Conservation (phyloP, 2,888 invertebrate genomes). For the Synergus laeviventris region DNA sequence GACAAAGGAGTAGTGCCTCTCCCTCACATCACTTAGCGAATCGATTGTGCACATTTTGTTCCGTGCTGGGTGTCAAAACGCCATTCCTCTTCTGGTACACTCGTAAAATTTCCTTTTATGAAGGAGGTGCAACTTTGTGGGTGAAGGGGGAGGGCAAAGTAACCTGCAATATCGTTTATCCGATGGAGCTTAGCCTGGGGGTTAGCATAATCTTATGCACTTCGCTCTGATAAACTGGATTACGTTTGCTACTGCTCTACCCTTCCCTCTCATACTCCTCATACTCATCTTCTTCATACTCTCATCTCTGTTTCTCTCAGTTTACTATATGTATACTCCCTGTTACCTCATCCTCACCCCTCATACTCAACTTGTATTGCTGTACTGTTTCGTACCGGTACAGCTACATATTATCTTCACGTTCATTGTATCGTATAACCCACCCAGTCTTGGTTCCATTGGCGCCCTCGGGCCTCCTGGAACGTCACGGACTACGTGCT, state of each 20-base stretch:
- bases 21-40: not conserved
- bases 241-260: constrained; percentile 54
- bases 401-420: not conserved
- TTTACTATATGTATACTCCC: not conserved
- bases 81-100: constrained; percentile 31
- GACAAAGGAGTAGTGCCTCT: not conserved
- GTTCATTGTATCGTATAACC: constrained; percentile 1
- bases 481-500: constrained; percentile 3
- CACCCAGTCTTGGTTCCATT: constrained; percentile 1
- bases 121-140: constrained; percentile 50
- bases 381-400: not conserved
- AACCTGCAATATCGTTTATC: constrained; percentile 67
- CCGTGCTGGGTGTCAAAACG: not conserved
- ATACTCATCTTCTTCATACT: not conserved
- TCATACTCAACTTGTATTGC: not conserved
- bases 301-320: not conserved
- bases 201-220: constrained; percentile 69
- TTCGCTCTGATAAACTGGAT: constrained; percentile 68
- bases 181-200: constrained; percentile 60
- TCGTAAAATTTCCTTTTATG: constrained; percentile 58
- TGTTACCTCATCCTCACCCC: not conserved
- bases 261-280: constrained; percentile 19
- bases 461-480: not conserved
- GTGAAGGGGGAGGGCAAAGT: constrained; percentile 51
- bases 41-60: not conserved